Evolutionary conservation across 2,797 vertebrate species (phyloP), one percentile per base, ranked within the genome.

Genomic region (Microchirus variegatus): DNA sequence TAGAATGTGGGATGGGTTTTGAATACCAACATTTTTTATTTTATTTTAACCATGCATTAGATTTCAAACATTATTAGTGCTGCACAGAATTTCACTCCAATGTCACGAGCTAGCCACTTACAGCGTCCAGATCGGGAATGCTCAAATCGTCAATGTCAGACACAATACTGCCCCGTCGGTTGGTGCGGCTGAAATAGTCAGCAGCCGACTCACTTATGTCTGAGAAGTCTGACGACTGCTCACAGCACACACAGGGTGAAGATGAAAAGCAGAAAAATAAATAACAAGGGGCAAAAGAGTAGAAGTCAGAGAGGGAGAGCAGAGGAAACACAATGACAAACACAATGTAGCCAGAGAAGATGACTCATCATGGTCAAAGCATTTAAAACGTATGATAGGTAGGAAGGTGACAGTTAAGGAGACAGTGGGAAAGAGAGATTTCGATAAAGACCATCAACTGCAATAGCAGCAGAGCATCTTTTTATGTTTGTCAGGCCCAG

Each of bases 141-240:
- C 93, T 90, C 91, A 93, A 77, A 77, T 96, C 95, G 75, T 97
- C 96, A 53, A 95, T 86, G 88, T 98, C 94, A 4, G 96, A 98
- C 84, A 98, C 95, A 77, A 97, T 81, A 50, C 97, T 98, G 87
- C 96, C 96, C 83, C 95, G 94, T 83, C 91, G 95, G 90, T 90
- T 96, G 83, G 95, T 94, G 81, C 95, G 95, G 81, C 97, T 96
- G 70, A 99, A 99, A 95, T 96, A 98, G 89, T 99, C 97, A 55
- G 98, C 98, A 15, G 96, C 92, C 38, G 95, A 96, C 86, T 96
- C 96, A 64, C 93, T 97, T 81, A 91, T 91, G 86, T 93, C 92
- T 64, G 94, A 96, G 93, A 97, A 94, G 86, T 95, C 94, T 79
- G 94, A 95, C 1, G 87, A 94, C 95, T 97, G 91, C 48, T 65